Percentiles rank a stretch among this genome's conserved stretches.
Evolutionary conservation across 2,113 vertebrate genomes (phyloP).

Genomic region (Paramisgurnus dabryanus): DNA sequence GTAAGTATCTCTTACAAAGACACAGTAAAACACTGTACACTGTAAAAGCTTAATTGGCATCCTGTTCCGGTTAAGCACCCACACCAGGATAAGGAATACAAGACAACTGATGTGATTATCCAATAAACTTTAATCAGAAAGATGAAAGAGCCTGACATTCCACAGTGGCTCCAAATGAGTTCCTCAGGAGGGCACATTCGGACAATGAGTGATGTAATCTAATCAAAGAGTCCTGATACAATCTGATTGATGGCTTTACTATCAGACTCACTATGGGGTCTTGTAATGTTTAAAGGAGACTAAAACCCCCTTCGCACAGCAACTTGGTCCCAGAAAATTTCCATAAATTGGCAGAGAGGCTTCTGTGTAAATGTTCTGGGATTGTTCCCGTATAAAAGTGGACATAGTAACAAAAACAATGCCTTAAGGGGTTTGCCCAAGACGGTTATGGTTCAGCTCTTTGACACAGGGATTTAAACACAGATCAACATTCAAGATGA

Average conservation of each 20-base stretch:
- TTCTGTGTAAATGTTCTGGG: no score
- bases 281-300: not conserved
- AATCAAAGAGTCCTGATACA: constrained; percentile 36
- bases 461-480: no score
- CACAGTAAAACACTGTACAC: not conserved
- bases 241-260: constrained; percentile 41
- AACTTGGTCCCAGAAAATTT: no score
- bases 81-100: constrained; percentile 10
- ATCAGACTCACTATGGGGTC: constrained; percentile 16
- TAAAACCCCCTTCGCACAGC: not conserved
- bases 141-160: constrained; percentile 43
- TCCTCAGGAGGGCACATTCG: constrained; percentile 14
- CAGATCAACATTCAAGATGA: no score
- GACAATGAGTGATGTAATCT: constrained; percentile 42
- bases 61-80: not conserved
- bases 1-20: no score
- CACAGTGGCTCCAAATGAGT: constrained; percentile 30
- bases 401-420: no score
- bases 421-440: no score
- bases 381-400: no score
- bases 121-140: constrained; percentile 38
- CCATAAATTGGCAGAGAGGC: no score
- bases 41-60: not conserved
- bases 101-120: constrained; percentile 44
- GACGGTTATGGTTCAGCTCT: no score